phyloP scores from a whole-genome alignment of 2,113 vertebrate genomes.

The Rhabdomys dilectus region DNA sequence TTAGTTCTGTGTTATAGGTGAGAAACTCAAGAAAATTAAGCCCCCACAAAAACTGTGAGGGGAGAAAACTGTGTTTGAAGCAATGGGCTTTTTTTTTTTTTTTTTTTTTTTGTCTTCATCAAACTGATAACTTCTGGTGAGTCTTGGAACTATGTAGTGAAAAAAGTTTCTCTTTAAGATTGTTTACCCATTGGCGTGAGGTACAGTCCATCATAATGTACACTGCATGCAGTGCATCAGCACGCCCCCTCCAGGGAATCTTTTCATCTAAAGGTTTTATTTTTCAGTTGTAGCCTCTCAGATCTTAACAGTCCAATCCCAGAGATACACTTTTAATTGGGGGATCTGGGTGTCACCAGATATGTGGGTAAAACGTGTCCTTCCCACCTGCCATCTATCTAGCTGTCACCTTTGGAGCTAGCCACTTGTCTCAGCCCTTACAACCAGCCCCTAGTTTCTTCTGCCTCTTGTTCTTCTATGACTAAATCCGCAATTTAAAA shows the following conservation, averaged over 20 bases:
- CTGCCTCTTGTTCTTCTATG: not conserved
- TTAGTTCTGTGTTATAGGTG: not conserved
- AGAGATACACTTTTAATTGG: not conserved
- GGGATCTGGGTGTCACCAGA: not conserved
- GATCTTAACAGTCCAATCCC: not conserved
- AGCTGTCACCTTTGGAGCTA: not conserved
- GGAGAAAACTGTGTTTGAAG: slow-evolving; percentile 3
- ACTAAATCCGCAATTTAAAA: slow-evolving; percentile 10
- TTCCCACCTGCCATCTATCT: not conserved
- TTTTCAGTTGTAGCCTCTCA: not conserved
- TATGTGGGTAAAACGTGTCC: not conserved
- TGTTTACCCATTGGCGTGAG: not conserved
- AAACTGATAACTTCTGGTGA: not conserved
- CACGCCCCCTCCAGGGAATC: not conserved
- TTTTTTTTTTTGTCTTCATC: not conserved
- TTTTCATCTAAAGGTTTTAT: not conserved
- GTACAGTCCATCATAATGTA: too few relatives aligned
- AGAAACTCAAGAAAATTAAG: not conserved
- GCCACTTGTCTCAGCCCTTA: not conserved
- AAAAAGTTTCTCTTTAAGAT: not conserved
- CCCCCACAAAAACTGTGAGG: not conserved
- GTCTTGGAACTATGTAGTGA: not conserved
- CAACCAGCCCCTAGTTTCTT: not conserved
- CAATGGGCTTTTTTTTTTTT: not conserved
- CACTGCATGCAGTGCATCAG: not conserved